Conservation (phyloP, 2,113 vertebrate genomes). For the Dasyornis broadbenti region DNA sequence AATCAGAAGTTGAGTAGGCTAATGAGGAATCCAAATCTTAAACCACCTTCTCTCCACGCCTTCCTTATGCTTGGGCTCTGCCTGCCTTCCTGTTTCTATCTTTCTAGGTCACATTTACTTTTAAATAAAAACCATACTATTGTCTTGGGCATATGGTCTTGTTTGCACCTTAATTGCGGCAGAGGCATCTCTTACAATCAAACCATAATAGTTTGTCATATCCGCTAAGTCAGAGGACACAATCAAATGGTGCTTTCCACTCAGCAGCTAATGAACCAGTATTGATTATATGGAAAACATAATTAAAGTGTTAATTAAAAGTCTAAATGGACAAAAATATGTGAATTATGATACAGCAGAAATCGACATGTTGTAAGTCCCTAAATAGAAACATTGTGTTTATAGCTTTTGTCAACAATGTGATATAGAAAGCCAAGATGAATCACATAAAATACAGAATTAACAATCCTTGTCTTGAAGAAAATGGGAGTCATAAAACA, state of each 20-base stretch:
- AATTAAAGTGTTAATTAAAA: neutral
- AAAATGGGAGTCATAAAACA: neutral
- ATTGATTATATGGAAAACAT: neutral
- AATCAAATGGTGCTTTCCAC: neutral
- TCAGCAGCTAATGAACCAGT: neutral
- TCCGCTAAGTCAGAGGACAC: neutral
- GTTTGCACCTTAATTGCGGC: neutral
- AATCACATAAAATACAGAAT: neutral
- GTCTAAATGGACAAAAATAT: neutral
- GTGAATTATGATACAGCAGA: neutral
- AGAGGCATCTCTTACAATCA: neutral
- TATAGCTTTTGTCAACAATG: neutral
- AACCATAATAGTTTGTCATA: neutral
- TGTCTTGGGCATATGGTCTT: neutral
- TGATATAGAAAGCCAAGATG: neutral
- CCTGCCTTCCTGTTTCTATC: neutral
- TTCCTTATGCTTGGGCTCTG: neutral
- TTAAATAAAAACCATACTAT: neutral
- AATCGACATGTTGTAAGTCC: neutral
- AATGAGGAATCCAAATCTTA: neutral
- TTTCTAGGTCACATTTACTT: neutral
- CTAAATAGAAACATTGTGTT: neutral
- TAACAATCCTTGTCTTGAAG: neutral
- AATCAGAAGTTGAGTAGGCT: neutral
- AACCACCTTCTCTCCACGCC: neutral